These are phyloP conservation scores for Hydrotaea cyrtoneurina DNA, from an alignment of 2,888 invertebrate species.

Conservation along the genomic window DNA sequence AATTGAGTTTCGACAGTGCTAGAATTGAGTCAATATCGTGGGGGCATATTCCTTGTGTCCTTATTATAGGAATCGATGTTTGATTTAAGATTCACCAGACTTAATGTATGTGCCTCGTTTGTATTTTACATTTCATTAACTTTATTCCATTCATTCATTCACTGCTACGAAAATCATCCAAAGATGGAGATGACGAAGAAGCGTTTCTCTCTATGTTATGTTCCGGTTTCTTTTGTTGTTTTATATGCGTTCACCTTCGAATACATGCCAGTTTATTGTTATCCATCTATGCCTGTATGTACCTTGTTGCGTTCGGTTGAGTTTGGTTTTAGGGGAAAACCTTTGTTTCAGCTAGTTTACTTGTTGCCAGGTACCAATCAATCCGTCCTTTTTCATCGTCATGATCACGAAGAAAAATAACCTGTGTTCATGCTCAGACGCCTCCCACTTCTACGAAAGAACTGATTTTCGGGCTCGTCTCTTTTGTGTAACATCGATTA, in stretches of 20 bases:
- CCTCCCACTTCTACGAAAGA: conserved; percentile 40
- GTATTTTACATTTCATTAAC: neutral
- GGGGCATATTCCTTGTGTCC: too few species aligned
- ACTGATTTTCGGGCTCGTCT: conserved; percentile 28
- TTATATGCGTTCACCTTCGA: neutral
- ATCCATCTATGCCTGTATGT: neutral
- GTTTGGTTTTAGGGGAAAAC: conserved; percentile 38
- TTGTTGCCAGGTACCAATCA: conserved; percentile 45
- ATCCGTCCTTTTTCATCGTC: conserved; percentile 19
- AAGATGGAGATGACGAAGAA: neutral
- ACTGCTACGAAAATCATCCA: neutral
- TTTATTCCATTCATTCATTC: conserved; percentile 9
- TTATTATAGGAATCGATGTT: too few species aligned
- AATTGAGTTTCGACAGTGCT: too few species aligned
- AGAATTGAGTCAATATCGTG: too few species aligned
- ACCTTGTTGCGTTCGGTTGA: neutral
- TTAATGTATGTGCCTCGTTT: neutral
- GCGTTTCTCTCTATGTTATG: neutral
- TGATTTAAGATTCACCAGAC: neutral
- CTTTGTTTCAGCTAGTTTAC: conserved; percentile 46
- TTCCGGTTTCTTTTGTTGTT: conserved; percentile 36
- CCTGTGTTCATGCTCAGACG: conserved; percentile 15
- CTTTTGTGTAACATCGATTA: conserved; percentile 19
- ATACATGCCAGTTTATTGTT: neutral
- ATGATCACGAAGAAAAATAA: conserved; percentile 2